Evolutionary conservation across 1,140 invertebrate species (phyloP), one percentile per base, ranked within the genome.

Genomic region (Cyclina sinensis): DNA sequence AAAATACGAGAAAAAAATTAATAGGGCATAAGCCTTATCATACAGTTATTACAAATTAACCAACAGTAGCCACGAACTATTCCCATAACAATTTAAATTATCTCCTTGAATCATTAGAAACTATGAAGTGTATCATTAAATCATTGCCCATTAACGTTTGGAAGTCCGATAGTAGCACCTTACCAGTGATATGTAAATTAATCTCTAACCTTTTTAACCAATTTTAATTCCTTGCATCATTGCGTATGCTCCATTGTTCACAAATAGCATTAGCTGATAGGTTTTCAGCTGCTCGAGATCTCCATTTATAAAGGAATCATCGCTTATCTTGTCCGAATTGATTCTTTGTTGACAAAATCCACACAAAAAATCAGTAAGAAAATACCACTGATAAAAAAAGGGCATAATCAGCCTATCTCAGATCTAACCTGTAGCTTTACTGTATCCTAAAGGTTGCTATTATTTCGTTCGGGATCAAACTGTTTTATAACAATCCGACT

Each of bases 21-120:
- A 39, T 73, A 35, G 32, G 37, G 7, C 30, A n/a, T 9, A 32
- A 65, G 30, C 16, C 32, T 14, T 32, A 39, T 74, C n/a, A 4
- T 11, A 12, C 32, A 37, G 35, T 0, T 1, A n/a, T 11, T 12
- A 30, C n/a, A 16, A 65, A 65, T 65, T 30, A 24, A 24, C n/a
- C 14, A 5, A 16, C 57, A 70, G 30, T 70, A 70, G 16, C 65
- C 1, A 2, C 11, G 21, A 0, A 21, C 74, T 39, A 81, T 37
- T 43, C 51, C 79, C 54, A 43, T 37, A 14, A 35, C 51, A 81
- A 81, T 81, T n/a, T 81, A 81, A 35, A 39, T 62, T 81, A 62
- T 81, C 79, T 81, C 11, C 18, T 35, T 46, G 51, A 59, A 24
- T 59, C 27, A 81, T 81, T 81, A 62, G 57, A 81, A 62, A 35